phyloP scores from a whole-genome alignment of 1,140 invertebrate species.

The Sesamia nonagrioides region DNA sequence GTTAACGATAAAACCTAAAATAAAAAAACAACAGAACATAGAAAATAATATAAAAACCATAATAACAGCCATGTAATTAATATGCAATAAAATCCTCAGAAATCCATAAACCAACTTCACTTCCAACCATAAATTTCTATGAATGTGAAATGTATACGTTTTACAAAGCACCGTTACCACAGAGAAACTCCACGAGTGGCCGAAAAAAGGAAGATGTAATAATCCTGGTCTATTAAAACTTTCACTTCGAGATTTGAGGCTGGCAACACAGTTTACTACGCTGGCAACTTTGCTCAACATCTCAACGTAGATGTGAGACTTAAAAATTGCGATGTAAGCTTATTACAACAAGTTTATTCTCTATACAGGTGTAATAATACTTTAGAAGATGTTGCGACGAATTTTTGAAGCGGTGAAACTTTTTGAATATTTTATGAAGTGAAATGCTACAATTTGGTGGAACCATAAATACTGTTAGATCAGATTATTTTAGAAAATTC shows the following conservation, averaged over 20 bases:
- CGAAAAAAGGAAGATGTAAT: constrained; percentile 42
- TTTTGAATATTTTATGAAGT: background rate
- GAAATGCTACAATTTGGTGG: background rate
- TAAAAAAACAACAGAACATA: background rate
- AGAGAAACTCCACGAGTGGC: background rate
- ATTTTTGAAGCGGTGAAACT: background rate
- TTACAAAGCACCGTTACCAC: constrained; percentile 2
- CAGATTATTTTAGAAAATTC: too few relatives aligned
- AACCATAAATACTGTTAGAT: too few relatives aligned
- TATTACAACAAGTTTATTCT: constrained; percentile 6
- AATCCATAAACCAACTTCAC: background rate
- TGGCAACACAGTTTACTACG: background rate
- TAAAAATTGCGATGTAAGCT: constrained; percentile 24
- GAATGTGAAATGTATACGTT: constrained; percentile 19
- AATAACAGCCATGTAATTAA: background rate
- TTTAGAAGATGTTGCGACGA: background rate
- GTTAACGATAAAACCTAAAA: too few relatives aligned
- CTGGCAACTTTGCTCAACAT: background rate
- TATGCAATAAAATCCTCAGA: background rate
- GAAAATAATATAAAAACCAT: background rate
- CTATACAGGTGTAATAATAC: constrained; percentile 26
- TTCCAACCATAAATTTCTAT: constrained; percentile 24
- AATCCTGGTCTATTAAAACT: constrained; percentile 53
- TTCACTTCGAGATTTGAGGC: background rate
- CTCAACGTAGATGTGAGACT: background rate